A percentile compares a stretch with the other conserved stretches of the same genome.
Conservation (phyloP, 92 coral and sea anemone genomes). For the Phymanthus crucifer region DNA sequence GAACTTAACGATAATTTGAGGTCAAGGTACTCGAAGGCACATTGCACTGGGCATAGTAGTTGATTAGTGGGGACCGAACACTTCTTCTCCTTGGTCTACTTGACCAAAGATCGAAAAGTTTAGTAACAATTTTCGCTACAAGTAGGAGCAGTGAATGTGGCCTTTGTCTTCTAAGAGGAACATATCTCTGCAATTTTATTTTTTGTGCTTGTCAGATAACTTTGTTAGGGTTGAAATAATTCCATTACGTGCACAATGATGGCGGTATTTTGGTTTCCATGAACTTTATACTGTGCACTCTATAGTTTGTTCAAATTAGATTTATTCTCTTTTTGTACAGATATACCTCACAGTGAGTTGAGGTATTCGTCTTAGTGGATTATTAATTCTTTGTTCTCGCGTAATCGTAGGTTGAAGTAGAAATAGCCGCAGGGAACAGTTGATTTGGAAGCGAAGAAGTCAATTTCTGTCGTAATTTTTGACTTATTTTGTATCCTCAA, state of each 20-base stretch:
- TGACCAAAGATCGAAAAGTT: not conserved
- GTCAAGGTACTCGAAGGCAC: slow-evolving; percentile 18
- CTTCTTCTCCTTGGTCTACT: not conserved
- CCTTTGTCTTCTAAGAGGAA: not conserved
- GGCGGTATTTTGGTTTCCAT: not conserved
- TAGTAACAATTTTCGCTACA: not conserved
- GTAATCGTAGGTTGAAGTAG: slow-evolving; percentile 11
- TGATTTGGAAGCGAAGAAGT: not conserved
- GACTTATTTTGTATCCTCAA: slow-evolving; percentile 4
- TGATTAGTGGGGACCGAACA: not conserved
- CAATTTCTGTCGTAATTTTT: slow-evolving; percentile 5
- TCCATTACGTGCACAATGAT: not conserved
- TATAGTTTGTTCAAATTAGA: not conserved
- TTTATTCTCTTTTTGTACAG: not conserved
- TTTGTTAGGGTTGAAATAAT: not conserved
- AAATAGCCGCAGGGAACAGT: slow-evolving; percentile 19
- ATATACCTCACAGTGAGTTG: slow-evolving; percentile 1
- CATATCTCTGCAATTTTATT: not conserved
- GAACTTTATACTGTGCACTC: not conserved
- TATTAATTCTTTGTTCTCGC: slow-evolving; percentile 3
- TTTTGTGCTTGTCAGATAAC: not conserved
- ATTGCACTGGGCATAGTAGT: slow-evolving; percentile 8
- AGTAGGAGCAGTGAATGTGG: not conserved
- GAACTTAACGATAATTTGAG: slow-evolving; percentile 45
- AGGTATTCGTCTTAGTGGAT: slow-evolving; percentile 33